Percentiles rank a stretch among this genome's conserved stretches.
These are phyloP conservation scores for Sebastes taczanowskii DNA, from an alignment of 2,797 vertebrate genomes.

Conservation along the genomic window DNA sequence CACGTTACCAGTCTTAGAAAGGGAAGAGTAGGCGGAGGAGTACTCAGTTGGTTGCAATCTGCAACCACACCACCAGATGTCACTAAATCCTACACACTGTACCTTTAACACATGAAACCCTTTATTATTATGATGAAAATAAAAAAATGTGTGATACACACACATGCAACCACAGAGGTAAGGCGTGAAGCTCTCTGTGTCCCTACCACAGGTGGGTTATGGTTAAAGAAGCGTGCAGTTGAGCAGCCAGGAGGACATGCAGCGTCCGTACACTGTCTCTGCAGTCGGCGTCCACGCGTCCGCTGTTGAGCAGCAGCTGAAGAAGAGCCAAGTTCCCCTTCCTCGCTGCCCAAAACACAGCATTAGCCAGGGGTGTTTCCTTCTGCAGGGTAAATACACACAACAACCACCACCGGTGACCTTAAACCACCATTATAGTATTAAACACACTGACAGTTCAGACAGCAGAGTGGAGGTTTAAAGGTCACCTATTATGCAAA, in stretches of 20 bases:
- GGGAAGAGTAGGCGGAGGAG: too few species aligned
- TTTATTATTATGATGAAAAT: neutral
- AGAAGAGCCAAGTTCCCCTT: slow-evolving; percentile 95
- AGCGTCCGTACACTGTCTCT: slow-evolving; percentile 91
- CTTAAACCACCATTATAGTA: slow-evolving; percentile 45
- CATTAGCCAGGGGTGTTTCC: slow-evolving; percentile 97
- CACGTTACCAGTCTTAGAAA: too few species aligned
- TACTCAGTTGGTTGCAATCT: too few species aligned
- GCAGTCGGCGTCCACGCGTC: slow-evolving; percentile 96
- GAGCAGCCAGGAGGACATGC: slow-evolving; percentile 66
- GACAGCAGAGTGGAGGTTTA: neutral
- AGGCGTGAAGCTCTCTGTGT: slow-evolving; percentile 32
- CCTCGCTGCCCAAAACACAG: slow-evolving; percentile 95
- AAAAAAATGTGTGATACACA: neutral
- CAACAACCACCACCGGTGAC: slow-evolving; percentile 41
- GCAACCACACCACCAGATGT: too few species aligned
- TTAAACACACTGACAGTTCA: slow-evolving; percentile 30
- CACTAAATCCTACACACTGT: neutral
- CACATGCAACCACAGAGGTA: slow-evolving; percentile 42
- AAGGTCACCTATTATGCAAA: neutral
- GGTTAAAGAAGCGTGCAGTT: slow-evolving; percentile 66
- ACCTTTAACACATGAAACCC: neutral
- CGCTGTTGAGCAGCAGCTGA: slow-evolving; percentile 95
- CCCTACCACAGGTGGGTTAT: slow-evolving; percentile 45
- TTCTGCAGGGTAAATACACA: slow-evolving; percentile 85